Base-by-base conservation (phyloP, 2,888 invertebrate species). In the Epinotia ramella region DNA sequence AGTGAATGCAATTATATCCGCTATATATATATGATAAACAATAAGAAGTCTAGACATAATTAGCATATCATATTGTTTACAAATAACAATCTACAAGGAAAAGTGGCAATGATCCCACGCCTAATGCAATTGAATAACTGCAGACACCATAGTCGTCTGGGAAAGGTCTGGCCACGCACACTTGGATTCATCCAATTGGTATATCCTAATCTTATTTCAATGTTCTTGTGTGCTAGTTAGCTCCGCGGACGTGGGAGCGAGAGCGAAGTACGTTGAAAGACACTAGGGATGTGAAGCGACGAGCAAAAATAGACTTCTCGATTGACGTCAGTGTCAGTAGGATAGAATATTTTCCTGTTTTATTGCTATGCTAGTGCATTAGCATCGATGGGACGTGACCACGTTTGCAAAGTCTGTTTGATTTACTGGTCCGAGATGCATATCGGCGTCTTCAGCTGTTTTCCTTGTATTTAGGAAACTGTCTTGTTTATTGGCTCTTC, bases 21-120 rank as follows among this genome's bases (percentile, higher is more conserved):
- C 40, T 40, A 9, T 20, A 20, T 20, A 20, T 20, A 20, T 20
- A 20, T 20, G 20, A 20, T 20, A 20, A 16, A 53, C 13, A 53
- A 53, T 53, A n/a, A 53, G 53, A n/a, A 5, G 16, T 20, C 28
- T 59, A 59, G 20, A 40, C 64, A 49, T 20, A n/a, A 56, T 63
- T 57, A 66, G 40, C 70, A 75, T 62, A 20, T 44, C 24, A 16
- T 57, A 46, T 71, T 76, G 67, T 76, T 63, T 20, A 72, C 63
- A 72, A 75, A 75, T 75, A 74, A 67, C 60, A n/a, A 71, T 57
- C 66, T 67, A 76, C 18, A 67, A 76, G 76, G 76, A 76, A 76
- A 76, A 76, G 60, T 56, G 56, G 56, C 67, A 59, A 65, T 72
- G 53, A 44, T 76, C 76, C 76, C 76, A 76, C 76, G 72, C 66